Evolutionary conservation across 2,888 invertebrate species (phyloP).

Genomic region (Brachycybe producta): DNA sequence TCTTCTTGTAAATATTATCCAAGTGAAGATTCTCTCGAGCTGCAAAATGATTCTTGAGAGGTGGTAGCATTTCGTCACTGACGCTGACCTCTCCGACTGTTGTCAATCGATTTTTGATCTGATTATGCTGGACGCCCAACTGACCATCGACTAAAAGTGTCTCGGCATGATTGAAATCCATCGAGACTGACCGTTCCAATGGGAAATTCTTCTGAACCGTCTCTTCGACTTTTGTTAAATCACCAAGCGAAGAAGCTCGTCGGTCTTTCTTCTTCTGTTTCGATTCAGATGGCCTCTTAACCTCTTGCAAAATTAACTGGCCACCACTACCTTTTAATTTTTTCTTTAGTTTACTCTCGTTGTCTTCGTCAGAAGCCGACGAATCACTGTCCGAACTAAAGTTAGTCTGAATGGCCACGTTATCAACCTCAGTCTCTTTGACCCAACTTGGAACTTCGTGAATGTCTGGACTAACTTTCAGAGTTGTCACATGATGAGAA

Average conservation of each 20-base stretch:
- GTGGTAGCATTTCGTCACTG: slow-evolving; percentile 2
- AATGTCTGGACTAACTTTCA: slow-evolving; percentile 17
- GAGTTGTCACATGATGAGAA: slow-evolving; percentile 7
- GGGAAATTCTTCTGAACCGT: slow-evolving; percentile 28
- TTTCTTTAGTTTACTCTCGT: not conserved
- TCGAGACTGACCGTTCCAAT: slow-evolving; percentile 59
- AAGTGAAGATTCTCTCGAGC: slow-evolving; percentile 16
- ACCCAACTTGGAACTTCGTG: slow-evolving; percentile 17
- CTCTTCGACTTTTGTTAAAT: slow-evolving; percentile 52
- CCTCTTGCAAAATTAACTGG: slow-evolving; percentile 4
- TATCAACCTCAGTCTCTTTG: not conserved
- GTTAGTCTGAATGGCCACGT: slow-evolving; percentile 15
- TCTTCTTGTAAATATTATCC: slow-evolving; percentile 3
- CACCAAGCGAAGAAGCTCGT: slow-evolving; percentile 65
- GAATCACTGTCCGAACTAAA: slow-evolving; percentile 11
- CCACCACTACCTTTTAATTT: slow-evolving; percentile 13
- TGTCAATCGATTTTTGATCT: slow-evolving; percentile 5
- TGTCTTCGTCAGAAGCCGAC: slow-evolving; percentile 8
- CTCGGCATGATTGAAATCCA: slow-evolving; percentile 52
- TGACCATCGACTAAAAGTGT: slow-evolving; percentile 25
- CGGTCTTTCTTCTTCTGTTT: slow-evolving; percentile 29
- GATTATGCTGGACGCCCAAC: slow-evolving; percentile 11
- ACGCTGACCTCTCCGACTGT: slow-evolving; percentile 2
- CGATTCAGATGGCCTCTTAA: too few species aligned
- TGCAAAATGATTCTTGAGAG: slow-evolving; percentile 7